phyloP scores from a whole-genome alignment of 2,797 vertebrate species.

The Chiloscyllium punctatum region DNA sequence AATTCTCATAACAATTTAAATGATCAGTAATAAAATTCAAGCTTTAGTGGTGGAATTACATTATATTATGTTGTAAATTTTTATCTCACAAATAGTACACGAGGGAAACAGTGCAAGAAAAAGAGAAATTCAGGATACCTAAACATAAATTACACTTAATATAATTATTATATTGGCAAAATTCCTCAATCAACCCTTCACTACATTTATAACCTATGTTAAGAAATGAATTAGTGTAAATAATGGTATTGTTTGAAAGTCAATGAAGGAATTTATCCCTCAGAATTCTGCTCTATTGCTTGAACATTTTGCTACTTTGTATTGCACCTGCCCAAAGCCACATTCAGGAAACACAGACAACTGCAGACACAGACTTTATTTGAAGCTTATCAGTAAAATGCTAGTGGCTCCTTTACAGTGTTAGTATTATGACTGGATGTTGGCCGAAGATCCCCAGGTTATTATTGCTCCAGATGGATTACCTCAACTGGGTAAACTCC shows the following conservation, averaged over 20 bases:
- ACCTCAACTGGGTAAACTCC: too few species aligned
- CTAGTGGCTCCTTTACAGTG: not conserved
- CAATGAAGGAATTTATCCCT: not conserved
- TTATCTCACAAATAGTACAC: not conserved
- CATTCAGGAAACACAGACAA: not conserved
- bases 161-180: not conserved
- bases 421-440: too few species aligned
- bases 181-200: not conserved
- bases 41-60: not conserved
- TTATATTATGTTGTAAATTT: not conserved
- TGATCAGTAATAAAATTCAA: conserved; percentile 4
- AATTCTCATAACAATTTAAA: not conserved
- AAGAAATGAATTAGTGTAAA: not conserved
- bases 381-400: not conserved
- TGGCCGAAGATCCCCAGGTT: too few species aligned
- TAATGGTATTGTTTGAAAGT: not conserved
- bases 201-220: not conserved
- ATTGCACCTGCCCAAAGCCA: not conserved
- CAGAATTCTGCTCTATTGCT: not conserved
- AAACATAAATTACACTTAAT: not conserved
- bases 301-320: not conserved
- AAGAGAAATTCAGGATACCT: not conserved
- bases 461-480: too few species aligned
- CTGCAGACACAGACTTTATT: not conserved
- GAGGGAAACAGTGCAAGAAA: not conserved